Percentiles rank a stretch among this genome's conserved stretches.
phyloP scores from a whole-genome alignment of 2,113 vertebrate species.

The Nothocercus julius region DNA sequence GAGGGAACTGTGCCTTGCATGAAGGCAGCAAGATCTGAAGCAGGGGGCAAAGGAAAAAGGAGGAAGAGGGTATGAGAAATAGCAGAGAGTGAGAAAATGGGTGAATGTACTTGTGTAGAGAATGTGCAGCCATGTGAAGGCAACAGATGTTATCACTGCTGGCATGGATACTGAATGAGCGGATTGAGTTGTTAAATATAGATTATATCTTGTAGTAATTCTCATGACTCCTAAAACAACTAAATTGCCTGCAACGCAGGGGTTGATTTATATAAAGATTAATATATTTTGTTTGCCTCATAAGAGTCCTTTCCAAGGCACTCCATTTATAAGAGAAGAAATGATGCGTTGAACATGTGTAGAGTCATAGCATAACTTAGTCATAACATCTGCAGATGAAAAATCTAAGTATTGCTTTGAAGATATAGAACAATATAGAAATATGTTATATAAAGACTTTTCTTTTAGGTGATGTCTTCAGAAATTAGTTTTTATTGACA shows the following conservation, averaged over 20 bases:
- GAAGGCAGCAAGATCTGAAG: background rate
- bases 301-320: background rate
- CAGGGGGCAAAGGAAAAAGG: background rate
- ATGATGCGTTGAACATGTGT: background rate
- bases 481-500: background rate
- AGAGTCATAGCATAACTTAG: background rate
- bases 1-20: background rate
- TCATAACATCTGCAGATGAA: background rate
- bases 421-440: background rate
- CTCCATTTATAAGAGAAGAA: background rate
- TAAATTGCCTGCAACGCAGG: background rate
- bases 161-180: background rate
- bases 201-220: conserved; percentile 31
- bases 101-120: rapidly evolving
- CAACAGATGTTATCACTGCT: conserved; percentile 9
- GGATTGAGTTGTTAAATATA: background rate
- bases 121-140: background rate
- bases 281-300: conserved; percentile 17
- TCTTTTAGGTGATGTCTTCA: background rate
- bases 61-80: rapidly evolving
- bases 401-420: background rate
- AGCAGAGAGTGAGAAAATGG: background rate
- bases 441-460: background rate
- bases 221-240: background rate
- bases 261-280: conserved; percentile 5